A percentile compares a stretch with the other conserved stretches of the same genome.
phyloP scores from a whole-genome alignment of 1,140 invertebrate species.

The Danaus melanippus region DNA sequence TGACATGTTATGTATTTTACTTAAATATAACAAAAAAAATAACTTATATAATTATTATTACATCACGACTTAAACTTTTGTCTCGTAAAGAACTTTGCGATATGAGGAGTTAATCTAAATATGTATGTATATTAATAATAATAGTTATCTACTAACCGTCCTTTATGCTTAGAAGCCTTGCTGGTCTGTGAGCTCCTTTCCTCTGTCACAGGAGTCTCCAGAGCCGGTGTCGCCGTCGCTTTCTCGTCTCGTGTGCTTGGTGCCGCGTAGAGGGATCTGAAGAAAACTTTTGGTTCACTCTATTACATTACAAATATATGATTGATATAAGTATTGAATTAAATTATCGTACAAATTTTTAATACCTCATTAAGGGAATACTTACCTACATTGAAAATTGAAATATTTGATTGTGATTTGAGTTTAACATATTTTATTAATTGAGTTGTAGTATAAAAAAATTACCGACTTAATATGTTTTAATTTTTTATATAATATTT shows the following conservation, averaged over 20 bases:
- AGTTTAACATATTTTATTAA: too few species aligned
- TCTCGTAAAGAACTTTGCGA: background rate
- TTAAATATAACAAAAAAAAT: background rate
- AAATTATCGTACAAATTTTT: background rate
- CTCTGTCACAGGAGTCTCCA: slow-evolving; percentile 21
- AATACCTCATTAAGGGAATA: background rate
- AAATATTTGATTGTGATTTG: too few species aligned
- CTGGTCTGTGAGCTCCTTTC: slow-evolving; percentile 12
- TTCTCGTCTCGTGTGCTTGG: slow-evolving; percentile 44
- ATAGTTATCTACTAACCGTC: slow-evolving; percentile 16
- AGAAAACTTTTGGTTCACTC: slow-evolving; percentile 52
- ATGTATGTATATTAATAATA: too few species aligned
- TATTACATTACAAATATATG: slow-evolving; percentile 39
- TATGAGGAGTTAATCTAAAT: too few species aligned
- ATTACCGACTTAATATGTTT: too few species aligned
- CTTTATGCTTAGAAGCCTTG: slow-evolving; percentile 45
- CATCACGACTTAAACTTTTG: background rate
- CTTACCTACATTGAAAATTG: too few species aligned
- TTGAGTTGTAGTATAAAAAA: too few species aligned
- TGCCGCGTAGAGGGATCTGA: slow-evolving; percentile 71
- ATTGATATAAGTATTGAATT: slow-evolving; percentile 9
- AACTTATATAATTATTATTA: background rate
- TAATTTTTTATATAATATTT: too few species aligned
- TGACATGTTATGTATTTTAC: background rate
- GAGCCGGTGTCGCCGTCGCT: slow-evolving; percentile 30